These are phyloP conservation scores for Smutsia temminckii DNA, from an alignment of 2,797 vertebrate species.

Conservation along the genomic window DNA sequence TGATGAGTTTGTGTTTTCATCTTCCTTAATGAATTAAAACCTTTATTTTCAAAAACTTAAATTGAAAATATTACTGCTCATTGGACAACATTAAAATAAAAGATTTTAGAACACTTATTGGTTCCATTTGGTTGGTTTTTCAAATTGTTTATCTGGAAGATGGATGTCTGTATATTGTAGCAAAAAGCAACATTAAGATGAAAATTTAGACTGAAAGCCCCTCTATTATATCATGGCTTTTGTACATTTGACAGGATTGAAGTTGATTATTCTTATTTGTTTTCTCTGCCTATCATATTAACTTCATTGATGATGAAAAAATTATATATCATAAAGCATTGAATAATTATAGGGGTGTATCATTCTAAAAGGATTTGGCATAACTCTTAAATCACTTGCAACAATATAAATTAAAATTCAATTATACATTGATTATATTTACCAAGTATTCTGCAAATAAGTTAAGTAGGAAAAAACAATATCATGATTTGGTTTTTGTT, in stretches of 20 bases:
- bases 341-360: not conserved
- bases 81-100: conserved; percentile 39
- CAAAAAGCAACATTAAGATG: not conserved
- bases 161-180: not conserved
- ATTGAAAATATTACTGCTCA: not conserved
- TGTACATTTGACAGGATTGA: not conserved
- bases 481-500: not conserved
- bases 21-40: not conserved
- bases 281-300: not conserved
- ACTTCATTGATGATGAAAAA: not conserved
- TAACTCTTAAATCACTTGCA: not conserved
- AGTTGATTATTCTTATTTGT: not conserved
- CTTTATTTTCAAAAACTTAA: not conserved
- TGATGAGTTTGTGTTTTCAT: not conserved
- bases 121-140: not conserved
- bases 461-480: not conserved
- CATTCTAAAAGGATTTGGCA: not conserved
- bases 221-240: not conserved
- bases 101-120: not conserved
- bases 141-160: conserved; percentile 30
- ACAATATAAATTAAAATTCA: conserved; percentile 38
- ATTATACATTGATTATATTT: not conserved
- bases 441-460: not conserved
- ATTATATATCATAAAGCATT: not conserved
- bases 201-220: not conserved